Conservation (phyloP, 2,113 vertebrate genomes). For the Tautogolabrus adspersus region DNA sequence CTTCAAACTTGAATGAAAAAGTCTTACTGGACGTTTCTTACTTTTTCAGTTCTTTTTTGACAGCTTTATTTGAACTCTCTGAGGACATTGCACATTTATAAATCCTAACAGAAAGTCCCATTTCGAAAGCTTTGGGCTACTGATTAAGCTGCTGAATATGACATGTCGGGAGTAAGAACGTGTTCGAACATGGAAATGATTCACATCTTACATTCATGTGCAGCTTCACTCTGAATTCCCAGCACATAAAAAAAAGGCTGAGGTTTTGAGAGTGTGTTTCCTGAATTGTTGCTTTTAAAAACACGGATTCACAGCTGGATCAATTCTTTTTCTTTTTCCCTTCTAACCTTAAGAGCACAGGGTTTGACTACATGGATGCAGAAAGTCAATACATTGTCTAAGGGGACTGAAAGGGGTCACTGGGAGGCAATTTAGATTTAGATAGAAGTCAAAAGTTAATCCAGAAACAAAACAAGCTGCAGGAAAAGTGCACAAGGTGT, state of each 20-base stretch:
- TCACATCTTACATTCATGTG: background rate
- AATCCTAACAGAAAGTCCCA: too few species aligned
- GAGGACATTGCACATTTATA: too few species aligned
- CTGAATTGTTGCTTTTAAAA: conserved; percentile 38
- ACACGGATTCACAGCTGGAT: conserved; percentile 29
- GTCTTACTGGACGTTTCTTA: too few species aligned
- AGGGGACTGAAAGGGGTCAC: conserved; percentile 58
- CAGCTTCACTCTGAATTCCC: conserved; percentile 16
- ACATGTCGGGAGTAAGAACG: background rate
- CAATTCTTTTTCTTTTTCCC: conserved; percentile 34
- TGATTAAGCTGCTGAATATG: background rate
- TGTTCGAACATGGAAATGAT: background rate
- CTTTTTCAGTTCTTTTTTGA: too few species aligned
- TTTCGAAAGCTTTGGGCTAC: too few species aligned
- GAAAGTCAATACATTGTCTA: conserved; percentile 62
- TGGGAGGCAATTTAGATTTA: conserved; percentile 62
- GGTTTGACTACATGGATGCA: conserved; percentile 31
- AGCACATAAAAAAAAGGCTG: conserved; percentile 37
- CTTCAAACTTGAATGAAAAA: too few species aligned
- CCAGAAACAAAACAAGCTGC: conserved; percentile 60
- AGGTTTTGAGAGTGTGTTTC: conserved; percentile 15
- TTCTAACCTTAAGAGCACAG: conserved; percentile 19
- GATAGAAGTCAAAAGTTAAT: conserved; percentile 52
- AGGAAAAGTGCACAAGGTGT: conserved; percentile 54
- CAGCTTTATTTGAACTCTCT: too few species aligned